These are phyloP conservation scores for Sclerodermus sp. DNA, from an alignment of 2,888 invertebrate species.

Conservation along the genomic window DNA sequence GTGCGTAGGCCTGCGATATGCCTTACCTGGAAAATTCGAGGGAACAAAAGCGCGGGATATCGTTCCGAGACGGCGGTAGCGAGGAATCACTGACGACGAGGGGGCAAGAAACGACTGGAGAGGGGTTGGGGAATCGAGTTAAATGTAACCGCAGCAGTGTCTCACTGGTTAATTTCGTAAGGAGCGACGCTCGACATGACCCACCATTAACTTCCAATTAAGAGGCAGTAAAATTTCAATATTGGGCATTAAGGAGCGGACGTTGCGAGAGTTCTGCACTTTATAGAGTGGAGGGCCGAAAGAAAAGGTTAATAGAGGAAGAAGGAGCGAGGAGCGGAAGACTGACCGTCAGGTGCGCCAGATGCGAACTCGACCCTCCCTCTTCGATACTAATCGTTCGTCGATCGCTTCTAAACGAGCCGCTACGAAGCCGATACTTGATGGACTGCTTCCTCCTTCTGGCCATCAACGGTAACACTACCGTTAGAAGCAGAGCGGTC, in stretches of 20 bases:
- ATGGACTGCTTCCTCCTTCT: no score
- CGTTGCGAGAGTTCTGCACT: conserved; percentile 46
- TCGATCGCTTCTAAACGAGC: conserved; percentile 42
- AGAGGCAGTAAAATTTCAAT: conserved; percentile 57
- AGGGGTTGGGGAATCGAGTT: no score
- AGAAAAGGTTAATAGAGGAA: conserved; percentile 26
- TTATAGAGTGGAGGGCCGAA: conserved; percentile 21
- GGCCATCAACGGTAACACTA: no score
- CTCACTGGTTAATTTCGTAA: conserved; percentile 32
- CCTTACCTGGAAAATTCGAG: no score
- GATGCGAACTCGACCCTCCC: conserved; percentile 43
- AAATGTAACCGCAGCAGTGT: background rate
- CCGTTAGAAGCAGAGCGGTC: no score
- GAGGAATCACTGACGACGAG: no score
- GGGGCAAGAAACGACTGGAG: no score
- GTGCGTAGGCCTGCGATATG: no score
- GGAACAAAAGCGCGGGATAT: no score
- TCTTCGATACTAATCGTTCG: conserved; percentile 53
- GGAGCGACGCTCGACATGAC: conserved; percentile 41
- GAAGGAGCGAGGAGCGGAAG: conserved; percentile 17
- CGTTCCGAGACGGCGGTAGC: no score
- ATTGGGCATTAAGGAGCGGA: conserved; percentile 56
- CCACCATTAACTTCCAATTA: conserved; percentile 56
- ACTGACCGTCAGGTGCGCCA: conserved; percentile 53
- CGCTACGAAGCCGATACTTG: background rate